A percentile compares a stretch with the other conserved stretches of the same genome.
Conservation (phyloP, 2,113 vertebrate species). For the Gallinago media region DNA sequence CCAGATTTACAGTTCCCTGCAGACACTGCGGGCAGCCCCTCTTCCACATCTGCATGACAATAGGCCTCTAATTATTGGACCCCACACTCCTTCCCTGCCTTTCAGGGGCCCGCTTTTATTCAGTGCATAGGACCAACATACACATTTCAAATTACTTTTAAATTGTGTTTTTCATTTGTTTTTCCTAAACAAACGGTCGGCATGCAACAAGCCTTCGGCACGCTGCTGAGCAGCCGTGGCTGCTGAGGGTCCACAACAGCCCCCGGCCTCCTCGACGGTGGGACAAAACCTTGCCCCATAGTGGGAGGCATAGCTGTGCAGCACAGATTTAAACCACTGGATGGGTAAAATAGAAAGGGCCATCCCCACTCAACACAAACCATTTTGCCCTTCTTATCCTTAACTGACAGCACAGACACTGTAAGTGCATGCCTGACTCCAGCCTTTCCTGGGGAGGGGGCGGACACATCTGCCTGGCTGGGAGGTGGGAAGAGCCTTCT, state of each 20-base stretch:
- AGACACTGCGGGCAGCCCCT: neutral
- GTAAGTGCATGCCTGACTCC: too few relatives aligned
- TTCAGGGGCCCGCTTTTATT: conserved; percentile 39
- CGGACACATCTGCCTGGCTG: neutral
- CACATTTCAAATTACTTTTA: conserved; percentile 45
- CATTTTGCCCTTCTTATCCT: neutral
- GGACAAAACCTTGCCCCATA: neutral
- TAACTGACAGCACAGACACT: neutral
- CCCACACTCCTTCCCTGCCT: conserved; percentile 29
- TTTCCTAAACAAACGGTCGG: neutral
- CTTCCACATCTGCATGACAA: conserved; percentile 50
- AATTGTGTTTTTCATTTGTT: conserved; percentile 45
- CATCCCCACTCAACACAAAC: accelerated
- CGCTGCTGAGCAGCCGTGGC: neutral
- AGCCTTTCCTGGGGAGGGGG: neutral
- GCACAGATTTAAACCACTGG: neutral
- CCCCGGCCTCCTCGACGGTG: accelerated
- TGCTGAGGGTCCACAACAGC: neutral
- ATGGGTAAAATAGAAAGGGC: neutral
- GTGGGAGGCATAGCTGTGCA: neutral
- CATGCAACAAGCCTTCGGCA: neutral
- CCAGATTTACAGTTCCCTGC: neutral
- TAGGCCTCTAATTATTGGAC: conserved; percentile 10
- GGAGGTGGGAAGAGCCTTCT: neutral
- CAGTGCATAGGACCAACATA: neutral